These are phyloP conservation scores for Leptopilina syphax DNA, from an alignment of 2,888 invertebrate species.

Conservation along the genomic window DNA sequence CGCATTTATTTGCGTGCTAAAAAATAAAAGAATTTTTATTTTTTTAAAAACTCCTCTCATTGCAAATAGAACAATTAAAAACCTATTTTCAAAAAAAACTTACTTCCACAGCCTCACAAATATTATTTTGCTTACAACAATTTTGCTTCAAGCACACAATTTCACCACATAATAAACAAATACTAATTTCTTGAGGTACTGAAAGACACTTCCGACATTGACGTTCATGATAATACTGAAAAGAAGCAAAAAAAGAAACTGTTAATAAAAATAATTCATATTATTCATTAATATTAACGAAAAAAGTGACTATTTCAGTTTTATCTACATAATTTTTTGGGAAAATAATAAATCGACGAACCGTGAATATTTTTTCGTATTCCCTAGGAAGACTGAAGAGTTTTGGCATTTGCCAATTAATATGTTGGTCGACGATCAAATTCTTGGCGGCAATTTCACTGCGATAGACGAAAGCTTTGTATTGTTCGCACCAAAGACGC, in stretches of 20 bases:
- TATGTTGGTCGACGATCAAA: constrained; percentile 86
- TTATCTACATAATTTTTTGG: too few species aligned
- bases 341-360: constrained; percentile 69
- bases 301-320: too few species aligned
- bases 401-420: constrained; percentile 88
- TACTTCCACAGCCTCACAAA: constrained; percentile 91
- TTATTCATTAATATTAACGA: neutral
- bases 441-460: constrained; percentile 82
- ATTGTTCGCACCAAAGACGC: constrained; percentile 84
- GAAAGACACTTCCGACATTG: constrained; percentile 93
- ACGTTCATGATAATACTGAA: constrained; percentile 92
- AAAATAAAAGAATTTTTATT: constrained; percentile 45
- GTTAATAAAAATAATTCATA: neutral
- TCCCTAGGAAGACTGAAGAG: constrained; percentile 91
- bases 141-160: constrained; percentile 94
- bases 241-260: constrained; percentile 50
- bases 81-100: constrained; percentile 52
- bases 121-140: constrained; percentile 90
- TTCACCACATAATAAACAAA: constrained; percentile 95
- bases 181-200: constrained; percentile 93
- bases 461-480: constrained; percentile 79
- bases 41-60: too few species aligned
- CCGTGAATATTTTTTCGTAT: constrained; percentile 94
- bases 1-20: constrained; percentile 95
- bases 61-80: neutral